Conservation (phyloP, 1,140 invertebrate species). For the Acromyrmex heyeri region DNA sequence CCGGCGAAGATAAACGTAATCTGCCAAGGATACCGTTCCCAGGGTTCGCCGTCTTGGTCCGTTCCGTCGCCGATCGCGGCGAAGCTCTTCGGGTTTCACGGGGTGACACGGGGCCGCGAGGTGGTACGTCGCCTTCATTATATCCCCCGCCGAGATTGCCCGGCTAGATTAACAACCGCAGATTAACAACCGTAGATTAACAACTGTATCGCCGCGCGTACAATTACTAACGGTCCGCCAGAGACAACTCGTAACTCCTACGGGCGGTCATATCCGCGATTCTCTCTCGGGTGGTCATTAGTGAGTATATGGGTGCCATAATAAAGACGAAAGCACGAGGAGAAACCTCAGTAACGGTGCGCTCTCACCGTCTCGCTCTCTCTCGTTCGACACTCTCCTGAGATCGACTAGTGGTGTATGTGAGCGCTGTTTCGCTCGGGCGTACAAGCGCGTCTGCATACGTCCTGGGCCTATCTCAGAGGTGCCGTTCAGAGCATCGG, state of each 20-base stretch:
- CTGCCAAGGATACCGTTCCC: conserved; percentile 47
- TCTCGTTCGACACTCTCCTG: not conserved
- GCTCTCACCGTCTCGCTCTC: conserved; percentile 1
- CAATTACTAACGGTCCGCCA: conserved; percentile 73
- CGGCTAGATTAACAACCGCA: conserved; percentile 67
- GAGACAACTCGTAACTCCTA: conserved; percentile 71
- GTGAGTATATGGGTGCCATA: conserved; percentile 72
- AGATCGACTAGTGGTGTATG: not conserved
- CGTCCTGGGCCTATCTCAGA: conserved; percentile 31
- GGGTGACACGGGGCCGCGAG: conserved; percentile 39
- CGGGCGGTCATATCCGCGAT: conserved; percentile 52
- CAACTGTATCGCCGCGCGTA: conserved; percentile 70
- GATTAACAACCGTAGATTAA: conserved; percentile 65
- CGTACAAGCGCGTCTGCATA: conserved; percentile 32
- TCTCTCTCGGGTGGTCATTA: conserved; percentile 72
- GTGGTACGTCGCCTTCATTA: conserved; percentile 62
- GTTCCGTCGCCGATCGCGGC: conserved; percentile 24
- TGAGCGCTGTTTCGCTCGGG: not conserved
- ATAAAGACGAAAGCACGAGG: conserved; percentile 72
- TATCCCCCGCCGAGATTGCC: conserved; percentile 40
- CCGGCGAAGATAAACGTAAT: conserved; percentile 56
- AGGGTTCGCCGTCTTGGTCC: not conserved
- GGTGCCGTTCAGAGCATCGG: conserved; percentile 58
- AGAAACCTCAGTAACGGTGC: conserved; percentile 45
- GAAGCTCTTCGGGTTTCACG: not conserved